These are phyloP conservation scores for Brachirus orientalis DNA, from an alignment of 2,113 vertebrate species.

Conservation along the genomic window DNA sequence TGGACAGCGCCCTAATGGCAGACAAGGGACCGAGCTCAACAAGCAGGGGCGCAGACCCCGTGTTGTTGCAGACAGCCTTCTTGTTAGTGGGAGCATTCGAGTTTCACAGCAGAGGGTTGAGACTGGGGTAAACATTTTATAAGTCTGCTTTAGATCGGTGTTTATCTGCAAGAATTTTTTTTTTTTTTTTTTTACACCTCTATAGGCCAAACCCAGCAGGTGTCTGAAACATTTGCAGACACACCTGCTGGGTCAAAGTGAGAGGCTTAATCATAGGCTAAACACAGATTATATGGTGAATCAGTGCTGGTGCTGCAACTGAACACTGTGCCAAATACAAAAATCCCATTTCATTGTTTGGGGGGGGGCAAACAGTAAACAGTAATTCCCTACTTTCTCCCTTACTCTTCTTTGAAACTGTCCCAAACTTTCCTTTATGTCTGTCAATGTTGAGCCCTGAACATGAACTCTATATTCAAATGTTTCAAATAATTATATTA, in stretches of 20 bases:
- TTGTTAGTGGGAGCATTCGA: slow-evolving; percentile 42
- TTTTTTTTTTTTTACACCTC: slow-evolving; percentile 37
- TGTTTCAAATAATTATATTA: too few species aligned
- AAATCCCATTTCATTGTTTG: too few species aligned
- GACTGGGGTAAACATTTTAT: slow-evolving; percentile 32
- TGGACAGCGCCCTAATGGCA: slow-evolving; percentile 26
- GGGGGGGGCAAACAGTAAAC: too few species aligned
- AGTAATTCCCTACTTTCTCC: too few species aligned
- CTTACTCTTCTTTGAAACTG: too few species aligned
- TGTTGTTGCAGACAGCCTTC: slow-evolving; percentile 10
- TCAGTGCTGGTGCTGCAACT: slow-evolving; percentile 39
- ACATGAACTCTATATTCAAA: too few species aligned
- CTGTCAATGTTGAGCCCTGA: too few species aligned
- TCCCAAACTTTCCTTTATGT: too few species aligned
- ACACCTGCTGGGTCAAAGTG: slow-evolving; percentile 48
- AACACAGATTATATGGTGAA: slow-evolving; percentile 23
- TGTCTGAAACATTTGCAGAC: slow-evolving; percentile 40
- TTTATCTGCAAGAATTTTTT: slow-evolving; percentile 22
- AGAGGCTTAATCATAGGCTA: slow-evolving; percentile 50
- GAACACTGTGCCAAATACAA: too few species aligned
- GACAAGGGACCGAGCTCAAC: slow-evolving; percentile 20
- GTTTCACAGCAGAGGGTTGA: slow-evolving; percentile 23
- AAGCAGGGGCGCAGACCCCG: slow-evolving; percentile 2
- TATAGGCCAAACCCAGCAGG: slow-evolving; percentile 42
- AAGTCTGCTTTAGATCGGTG: slow-evolving; percentile 14